Evolutionary conservation across 2,113 vertebrate genomes (phyloP).

Genomic region (Neoarius graeffei): DNA sequence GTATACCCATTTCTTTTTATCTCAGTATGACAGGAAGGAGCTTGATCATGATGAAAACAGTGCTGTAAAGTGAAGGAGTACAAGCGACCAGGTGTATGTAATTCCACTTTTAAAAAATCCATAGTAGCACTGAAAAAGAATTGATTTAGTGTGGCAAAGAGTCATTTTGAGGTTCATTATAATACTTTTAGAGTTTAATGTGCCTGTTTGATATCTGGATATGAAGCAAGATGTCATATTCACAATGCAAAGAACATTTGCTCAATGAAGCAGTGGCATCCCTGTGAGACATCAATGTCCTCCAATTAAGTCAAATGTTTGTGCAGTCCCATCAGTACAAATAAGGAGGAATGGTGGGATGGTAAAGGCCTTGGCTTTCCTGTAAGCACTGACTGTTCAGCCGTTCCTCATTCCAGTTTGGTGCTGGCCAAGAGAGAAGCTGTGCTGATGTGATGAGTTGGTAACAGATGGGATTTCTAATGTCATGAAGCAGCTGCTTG

Average conservation of each 20-base stretch:
- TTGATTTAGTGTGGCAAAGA: constrained; percentile 41
- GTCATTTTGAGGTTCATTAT: constrained; percentile 33
- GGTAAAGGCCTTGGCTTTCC: constrained; percentile 45
- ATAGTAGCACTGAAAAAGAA: constrained; percentile 24
- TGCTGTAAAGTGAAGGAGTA: constrained; percentile 25
- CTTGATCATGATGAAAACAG: constrained; percentile 31
- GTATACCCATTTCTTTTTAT: constrained; percentile 17
- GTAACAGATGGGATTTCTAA: constrained; percentile 54
- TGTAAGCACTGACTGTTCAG: constrained; percentile 1
- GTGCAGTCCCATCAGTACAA: constrained; percentile 45
- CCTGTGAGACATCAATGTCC: constrained; percentile 42
- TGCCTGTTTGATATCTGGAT: constrained; percentile 37
- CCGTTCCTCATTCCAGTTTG: constrained; percentile 37
- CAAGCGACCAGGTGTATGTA: constrained; percentile 19
- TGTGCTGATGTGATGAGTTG: constrained; percentile 40
- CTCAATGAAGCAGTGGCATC: constrained; percentile 27
- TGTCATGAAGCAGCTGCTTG: constrained; percentile 53
- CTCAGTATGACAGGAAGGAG: constrained; percentile 30
- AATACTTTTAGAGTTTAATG: constrained; percentile 45
- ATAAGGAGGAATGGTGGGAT: constrained; percentile 48
- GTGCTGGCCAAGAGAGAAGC: constrained; percentile 22
- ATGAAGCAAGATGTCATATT: constrained; percentile 47
- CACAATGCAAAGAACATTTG: constrained; percentile 34
- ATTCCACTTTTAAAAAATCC: constrained; percentile 29
- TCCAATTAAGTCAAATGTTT: constrained; percentile 49